Evolutionary conservation across 1,140 invertebrate species (phyloP), one percentile per base, ranked within the genome.

Genomic region (Drosophila pruinosa): DNA sequence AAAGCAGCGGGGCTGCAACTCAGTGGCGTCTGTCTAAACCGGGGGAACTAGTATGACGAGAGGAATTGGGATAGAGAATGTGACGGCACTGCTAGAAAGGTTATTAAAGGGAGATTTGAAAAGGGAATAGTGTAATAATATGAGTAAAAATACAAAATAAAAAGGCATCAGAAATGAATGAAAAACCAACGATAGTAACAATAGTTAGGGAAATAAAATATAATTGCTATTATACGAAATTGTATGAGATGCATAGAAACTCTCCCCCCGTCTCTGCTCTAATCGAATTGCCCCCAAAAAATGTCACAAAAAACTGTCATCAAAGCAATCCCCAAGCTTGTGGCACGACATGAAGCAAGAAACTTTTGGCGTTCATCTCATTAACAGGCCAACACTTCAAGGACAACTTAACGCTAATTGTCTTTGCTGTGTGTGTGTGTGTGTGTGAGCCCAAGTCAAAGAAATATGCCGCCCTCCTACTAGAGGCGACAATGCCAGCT

Each of bases 341-440:
- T 34, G 10, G 31, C 31, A 34, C n/a, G 31, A 34, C 47, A 10
- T 21, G 43, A 50, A 63, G 15, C 12, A 21, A 45, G 36, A 61
- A 48, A 58, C 26, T 62, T 71, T 57, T 43, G 57, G 47, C 58
- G 54, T 22, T 61, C 62, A 75, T 62, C 52, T 83, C 81, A 85
- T 83, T 85, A 85, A 52, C 24, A 21, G 39, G 31, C 34, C 75
- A 76, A 68, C 61, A 76, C 80, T 85, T 73, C 59, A 70, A 85
- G 22, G 53, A 17, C 41, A 83, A 68, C 79, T 69, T 52, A 43
- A 54, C 41, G 72, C 72, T 83, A 85, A 83, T 83, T 83, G 79
- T 75, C 47, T 58, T 41, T 28, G 47, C 52, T 48, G 39, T 45
- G 39, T 53, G 39, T n/a, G 50, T 34, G 57, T 38, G 36, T 31